Conservation (phyloP, 2,113 vertebrate species). For the Cervus canadensis region DNA sequence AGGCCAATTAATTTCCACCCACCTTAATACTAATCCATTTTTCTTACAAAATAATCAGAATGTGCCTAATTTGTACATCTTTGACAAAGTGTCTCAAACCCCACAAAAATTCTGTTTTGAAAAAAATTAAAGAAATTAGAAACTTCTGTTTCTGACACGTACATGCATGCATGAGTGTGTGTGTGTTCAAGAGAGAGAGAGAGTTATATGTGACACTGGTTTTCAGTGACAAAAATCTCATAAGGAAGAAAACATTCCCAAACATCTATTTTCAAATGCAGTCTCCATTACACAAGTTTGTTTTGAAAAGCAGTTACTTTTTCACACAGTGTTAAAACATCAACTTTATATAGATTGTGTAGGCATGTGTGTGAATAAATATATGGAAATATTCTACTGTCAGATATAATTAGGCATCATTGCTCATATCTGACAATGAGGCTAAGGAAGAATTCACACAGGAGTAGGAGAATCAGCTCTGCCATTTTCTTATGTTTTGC, state of each 20-base stretch:
- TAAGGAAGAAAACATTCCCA: neutral
- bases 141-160: neutral
- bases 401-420: neutral
- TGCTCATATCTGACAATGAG: neutral
- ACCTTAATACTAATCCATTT: neutral
- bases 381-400: neutral
- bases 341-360: neutral
- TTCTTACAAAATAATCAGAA: neutral
- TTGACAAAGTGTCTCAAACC: neutral
- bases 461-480: neutral
- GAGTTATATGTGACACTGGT: neutral
- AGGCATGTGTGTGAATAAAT: neutral
- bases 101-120: neutral
- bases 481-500: neutral
- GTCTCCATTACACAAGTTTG: neutral
- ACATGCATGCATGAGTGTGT: neutral
- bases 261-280: neutral
- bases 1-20: neutral
- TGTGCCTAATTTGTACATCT: neutral
- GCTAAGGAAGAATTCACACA: neutral
- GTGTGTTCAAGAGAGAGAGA: neutral
- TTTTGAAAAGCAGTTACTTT: neutral
- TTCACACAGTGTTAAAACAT: neutral
- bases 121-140: neutral
- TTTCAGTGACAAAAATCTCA: neutral